Conservation (phyloP, 1,140 invertebrate genomes). For the Eriosoma lanigerum region DNA sequence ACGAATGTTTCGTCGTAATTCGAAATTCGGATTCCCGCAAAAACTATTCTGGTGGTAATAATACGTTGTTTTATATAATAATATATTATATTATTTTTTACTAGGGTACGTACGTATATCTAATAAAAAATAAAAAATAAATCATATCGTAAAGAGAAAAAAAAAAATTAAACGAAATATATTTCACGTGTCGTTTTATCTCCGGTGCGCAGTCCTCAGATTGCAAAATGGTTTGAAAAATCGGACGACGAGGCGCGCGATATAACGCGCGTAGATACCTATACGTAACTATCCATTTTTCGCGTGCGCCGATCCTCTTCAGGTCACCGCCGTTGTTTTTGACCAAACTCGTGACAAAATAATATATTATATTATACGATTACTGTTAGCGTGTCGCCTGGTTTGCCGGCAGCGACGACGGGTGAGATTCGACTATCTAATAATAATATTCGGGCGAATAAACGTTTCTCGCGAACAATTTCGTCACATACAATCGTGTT, state of each 20-base stretch:
- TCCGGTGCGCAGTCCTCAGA: not conserved
- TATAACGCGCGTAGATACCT: not conserved
- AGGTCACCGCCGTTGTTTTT: not conserved
- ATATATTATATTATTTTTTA: not conserved
- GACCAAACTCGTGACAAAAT: not conserved
- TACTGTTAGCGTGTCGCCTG: no score
- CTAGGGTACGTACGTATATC: not conserved
- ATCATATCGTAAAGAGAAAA: not conserved
- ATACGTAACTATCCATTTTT: not conserved
- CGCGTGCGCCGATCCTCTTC: no score
- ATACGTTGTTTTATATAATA: not conserved
- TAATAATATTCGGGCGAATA: no score
- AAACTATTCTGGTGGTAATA: not conserved
- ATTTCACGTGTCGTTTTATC: slow-evolving; percentile 25
- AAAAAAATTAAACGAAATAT: not conserved
- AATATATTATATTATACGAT: not conserved
- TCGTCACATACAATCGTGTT: no score
- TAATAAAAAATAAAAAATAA: no score
- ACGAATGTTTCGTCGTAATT: not conserved
- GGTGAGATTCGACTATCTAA: not conserved
- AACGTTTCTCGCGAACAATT: no score
- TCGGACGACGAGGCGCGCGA: not conserved
- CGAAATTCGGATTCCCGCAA: not conserved
- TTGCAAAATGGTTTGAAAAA: slow-evolving; percentile 36
- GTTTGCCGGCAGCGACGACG: no score